A percentile compares a stretch with the other conserved stretches of the same genome.
These are phyloP conservation scores for Synergus laeviventris DNA, from an alignment of 2,888 invertebrate species.

Conservation along the genomic window DNA sequence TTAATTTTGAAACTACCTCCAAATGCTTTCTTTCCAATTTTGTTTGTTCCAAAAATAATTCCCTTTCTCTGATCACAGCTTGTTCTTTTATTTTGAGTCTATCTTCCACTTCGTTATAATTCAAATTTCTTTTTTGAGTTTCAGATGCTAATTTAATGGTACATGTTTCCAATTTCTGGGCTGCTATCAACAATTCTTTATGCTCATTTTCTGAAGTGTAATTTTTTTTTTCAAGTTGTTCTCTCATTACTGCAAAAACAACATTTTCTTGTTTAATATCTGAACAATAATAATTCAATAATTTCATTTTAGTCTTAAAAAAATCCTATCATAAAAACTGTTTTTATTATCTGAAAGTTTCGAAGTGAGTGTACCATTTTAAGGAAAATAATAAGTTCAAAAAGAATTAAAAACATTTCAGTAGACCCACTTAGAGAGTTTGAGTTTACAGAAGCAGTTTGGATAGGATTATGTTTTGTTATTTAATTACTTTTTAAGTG, in stretches of 20 bases:
- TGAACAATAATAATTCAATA: too few relatives aligned
- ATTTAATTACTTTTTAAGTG: constrained; percentile 63
- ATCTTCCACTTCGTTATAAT: constrained; percentile 62
- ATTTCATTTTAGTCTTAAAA: too few relatives aligned
- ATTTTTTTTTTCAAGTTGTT: constrained; percentile 64
- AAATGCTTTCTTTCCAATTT: constrained; percentile 69
- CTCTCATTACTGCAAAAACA: constrained; percentile 59
- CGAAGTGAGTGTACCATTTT: too few relatives aligned
- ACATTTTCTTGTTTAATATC: not conserved
- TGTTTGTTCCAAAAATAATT: constrained; percentile 68
- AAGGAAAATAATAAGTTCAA: too few relatives aligned
- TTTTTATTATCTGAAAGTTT: too few relatives aligned
- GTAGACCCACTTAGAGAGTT: too few relatives aligned
- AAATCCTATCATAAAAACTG: too few relatives aligned
- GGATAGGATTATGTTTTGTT: not conserved
- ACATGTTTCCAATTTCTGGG: constrained; percentile 63
- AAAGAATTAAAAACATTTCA: too few relatives aligned
- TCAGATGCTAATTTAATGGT: constrained; percentile 60
- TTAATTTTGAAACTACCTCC: constrained; percentile 52
- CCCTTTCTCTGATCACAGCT: constrained; percentile 64
- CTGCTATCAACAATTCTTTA: constrained; percentile 61
- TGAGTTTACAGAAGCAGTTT: too few relatives aligned
- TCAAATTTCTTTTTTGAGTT: constrained; percentile 61
- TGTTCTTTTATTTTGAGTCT: constrained; percentile 62
- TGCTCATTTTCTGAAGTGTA: constrained; percentile 60